Percentiles rank a stretch among this genome's conserved stretches.
These are phyloP conservation scores for Thalassophryne amazonica DNA, from an alignment of 2,797 vertebrate genomes.

Conservation along the genomic window DNA sequence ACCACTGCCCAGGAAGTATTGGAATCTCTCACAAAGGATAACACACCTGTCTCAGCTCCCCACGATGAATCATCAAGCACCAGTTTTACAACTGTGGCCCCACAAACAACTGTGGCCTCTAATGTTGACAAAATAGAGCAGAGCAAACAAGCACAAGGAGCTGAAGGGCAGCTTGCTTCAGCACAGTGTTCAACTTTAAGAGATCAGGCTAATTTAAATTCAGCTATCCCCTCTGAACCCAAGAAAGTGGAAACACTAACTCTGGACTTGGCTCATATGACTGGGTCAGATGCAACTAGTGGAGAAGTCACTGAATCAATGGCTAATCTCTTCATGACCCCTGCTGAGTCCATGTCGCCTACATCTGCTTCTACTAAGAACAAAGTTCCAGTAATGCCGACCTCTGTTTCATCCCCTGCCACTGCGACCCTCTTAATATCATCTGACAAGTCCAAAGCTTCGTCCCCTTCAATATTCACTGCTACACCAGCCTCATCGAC, in stretches of 20 bases:
- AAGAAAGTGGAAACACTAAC: background rate
- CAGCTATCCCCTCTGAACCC: constrained; percentile 14
- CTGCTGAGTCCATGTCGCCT: constrained; percentile 8
- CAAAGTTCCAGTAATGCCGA: background rate
- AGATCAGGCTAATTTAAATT: constrained; percentile 4
- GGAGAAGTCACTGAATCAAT: constrained; percentile 3
- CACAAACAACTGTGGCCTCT: background rate
- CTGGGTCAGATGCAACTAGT: constrained; percentile 2
- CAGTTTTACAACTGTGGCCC: background rate
- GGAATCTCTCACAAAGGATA: constrained; percentile 19
- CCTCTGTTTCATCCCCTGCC: background rate
- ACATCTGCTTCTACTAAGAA: background rate
- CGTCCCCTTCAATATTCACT: constrained; percentile 13
- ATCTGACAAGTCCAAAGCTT: background rate
- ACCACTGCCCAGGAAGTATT: background rate
- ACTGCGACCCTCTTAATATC: background rate
- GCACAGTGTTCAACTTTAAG: background rate
- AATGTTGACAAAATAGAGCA: constrained; percentile 14
- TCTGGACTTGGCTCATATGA: constrained; percentile 15
- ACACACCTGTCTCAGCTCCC: background rate
- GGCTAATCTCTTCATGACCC: background rate
- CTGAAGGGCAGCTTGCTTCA: background rate
- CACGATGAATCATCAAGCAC: constrained; percentile 6
- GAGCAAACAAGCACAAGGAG: constrained; percentile 3
- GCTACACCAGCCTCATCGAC: constrained; percentile 7